Percentiles rank a stretch among this genome's conserved stretches.
These are phyloP conservation scores for Vireo altiloquus DNA, from an alignment of 2,113 vertebrate species.

Conservation along the genomic window DNA sequence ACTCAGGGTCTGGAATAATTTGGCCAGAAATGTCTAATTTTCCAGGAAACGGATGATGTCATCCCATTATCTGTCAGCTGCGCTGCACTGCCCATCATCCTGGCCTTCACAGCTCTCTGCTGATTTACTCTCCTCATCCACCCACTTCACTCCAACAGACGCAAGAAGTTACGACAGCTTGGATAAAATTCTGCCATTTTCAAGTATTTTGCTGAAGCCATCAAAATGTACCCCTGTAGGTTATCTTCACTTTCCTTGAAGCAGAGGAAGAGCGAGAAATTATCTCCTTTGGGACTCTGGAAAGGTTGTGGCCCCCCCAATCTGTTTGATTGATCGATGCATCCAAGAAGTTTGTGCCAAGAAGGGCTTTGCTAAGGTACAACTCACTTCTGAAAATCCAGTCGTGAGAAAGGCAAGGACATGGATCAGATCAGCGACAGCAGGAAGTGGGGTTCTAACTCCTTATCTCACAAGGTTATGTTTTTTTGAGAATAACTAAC, in stretches of 20 bases:
- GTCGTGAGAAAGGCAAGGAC: not conserved
- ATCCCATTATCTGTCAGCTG: slow-evolving; percentile 51
- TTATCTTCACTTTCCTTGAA: not conserved
- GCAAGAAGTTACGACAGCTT: not conserved
- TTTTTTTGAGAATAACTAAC: not conserved
- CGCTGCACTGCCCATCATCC: not conserved
- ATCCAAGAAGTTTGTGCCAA: not conserved
- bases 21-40: slow-evolving; percentile 22
- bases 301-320: not conserved
- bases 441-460: not conserved
- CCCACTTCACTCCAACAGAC: not conserved
- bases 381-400: not conserved
- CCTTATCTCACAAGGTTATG: not conserved
- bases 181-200: not conserved
- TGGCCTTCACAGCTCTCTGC: not conserved
- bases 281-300: not conserved
- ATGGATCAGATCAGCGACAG: not conserved
- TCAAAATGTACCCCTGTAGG: not conserved
- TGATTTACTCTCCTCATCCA: slow-evolving; percentile 1
- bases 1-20: not conserved
- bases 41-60: slow-evolving; percentile 64
- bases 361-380: not conserved
- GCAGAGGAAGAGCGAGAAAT: not conserved
- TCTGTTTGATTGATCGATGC: not conserved
- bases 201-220: not conserved